Conservation (phyloP, 2,797 vertebrate species). For the Schizopygopsis malacanthus region DNA sequence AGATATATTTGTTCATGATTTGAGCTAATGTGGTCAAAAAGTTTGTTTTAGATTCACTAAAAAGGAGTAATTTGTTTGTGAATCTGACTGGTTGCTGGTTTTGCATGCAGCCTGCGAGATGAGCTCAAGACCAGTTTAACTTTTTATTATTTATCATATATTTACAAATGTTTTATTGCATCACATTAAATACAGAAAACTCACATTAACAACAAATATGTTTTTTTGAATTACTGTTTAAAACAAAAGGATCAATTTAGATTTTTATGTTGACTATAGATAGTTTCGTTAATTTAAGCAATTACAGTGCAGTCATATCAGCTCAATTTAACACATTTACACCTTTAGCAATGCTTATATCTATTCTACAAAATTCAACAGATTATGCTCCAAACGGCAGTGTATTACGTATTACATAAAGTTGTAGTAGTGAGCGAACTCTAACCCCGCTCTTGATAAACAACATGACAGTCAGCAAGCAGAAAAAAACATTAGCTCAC, state of each 20-base stretch:
- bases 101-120: not conserved
- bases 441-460: constrained; percentile 30
- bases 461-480: constrained; percentile 36
- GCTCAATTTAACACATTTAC: not conserved
- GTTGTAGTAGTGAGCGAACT: constrained; percentile 1
- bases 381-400: not conserved
- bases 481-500: constrained; percentile 43
- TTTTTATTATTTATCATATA: not conserved
- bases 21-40: not conserved
- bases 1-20: not conserved
- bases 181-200: not conserved
- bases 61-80: not conserved
- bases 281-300: not conserved
- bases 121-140: not conserved
- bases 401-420: constrained; percentile 12
- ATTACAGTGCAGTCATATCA: not conserved
- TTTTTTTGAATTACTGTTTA: too few relatives aligned
- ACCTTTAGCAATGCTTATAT: not conserved
- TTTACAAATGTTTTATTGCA: not conserved
- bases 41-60: not conserved
- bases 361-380: not conserved
- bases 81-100: not conserved
- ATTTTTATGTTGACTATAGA: not conserved
- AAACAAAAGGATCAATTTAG: not conserved
- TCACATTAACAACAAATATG: not conserved